Percentiles rank a stretch among this genome's conserved stretches.
phyloP scores from a whole-genome alignment of 2,113 vertebrate genomes.

The Columbina picui region DNA sequence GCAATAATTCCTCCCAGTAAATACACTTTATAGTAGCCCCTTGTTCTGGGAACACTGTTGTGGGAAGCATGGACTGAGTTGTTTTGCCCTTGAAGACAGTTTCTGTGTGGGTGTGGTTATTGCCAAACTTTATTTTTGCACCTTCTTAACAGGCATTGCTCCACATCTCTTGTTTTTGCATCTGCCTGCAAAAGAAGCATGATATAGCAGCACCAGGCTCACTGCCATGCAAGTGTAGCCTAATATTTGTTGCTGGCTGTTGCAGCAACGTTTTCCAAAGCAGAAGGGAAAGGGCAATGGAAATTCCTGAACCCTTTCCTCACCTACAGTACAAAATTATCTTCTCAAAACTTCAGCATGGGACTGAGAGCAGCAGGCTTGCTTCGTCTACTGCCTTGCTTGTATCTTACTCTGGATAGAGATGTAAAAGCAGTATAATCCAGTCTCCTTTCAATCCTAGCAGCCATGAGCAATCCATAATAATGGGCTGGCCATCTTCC shows the following conservation, averaged over 20 bases:
- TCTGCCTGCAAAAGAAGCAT: background rate
- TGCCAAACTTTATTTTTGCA: background rate
- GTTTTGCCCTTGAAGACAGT: background rate
- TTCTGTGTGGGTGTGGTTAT: background rate
- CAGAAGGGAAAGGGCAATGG: background rate
- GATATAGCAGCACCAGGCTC: background rate
- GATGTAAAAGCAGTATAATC: background rate
- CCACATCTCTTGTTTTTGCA: background rate
- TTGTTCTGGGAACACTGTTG: background rate
- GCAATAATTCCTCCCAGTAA: background rate
- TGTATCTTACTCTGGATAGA: background rate
- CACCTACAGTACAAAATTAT: background rate
- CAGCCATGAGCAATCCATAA: background rate
- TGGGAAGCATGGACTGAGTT: background rate
- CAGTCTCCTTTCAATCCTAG: background rate
- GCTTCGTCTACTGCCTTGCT: background rate
- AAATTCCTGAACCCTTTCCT: background rate
- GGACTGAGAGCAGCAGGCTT: background rate
- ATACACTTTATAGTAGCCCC: background rate
- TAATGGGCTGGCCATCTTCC: background rate
- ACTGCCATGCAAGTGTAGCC: accelerated
- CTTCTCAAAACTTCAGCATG: background rate
- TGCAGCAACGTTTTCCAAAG: background rate
- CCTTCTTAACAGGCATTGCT: background rate
- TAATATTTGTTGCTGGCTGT: background rate